A percentile compares a stretch with the other conserved stretches of the same genome.
These are phyloP conservation scores for Podiceps cristatus DNA, from an alignment of 2,113 vertebrate genomes.

Conservation along the genomic window DNA sequence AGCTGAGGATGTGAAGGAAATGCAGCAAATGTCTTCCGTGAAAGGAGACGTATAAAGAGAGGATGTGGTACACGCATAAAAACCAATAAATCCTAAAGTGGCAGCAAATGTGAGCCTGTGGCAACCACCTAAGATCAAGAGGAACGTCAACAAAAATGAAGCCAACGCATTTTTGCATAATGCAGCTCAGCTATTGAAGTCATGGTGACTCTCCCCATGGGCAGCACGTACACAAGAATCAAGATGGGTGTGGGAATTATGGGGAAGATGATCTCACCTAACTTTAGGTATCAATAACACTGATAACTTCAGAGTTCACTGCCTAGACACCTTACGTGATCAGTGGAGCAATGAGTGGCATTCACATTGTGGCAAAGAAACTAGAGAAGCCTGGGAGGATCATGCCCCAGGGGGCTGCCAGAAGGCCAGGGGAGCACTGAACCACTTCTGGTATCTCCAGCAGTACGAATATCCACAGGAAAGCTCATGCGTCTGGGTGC, in stretches of 20 bases:
- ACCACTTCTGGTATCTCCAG: neutral
- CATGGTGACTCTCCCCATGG: fast-evolving
- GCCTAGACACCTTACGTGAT: neutral
- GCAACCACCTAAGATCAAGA: neutral
- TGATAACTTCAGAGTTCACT: neutral
- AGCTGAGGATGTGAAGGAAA: neutral
- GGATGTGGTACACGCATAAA: neutral
- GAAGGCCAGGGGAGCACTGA: neutral
- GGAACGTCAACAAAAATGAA: neutral
- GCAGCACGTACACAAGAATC: neutral
- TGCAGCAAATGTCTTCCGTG: neutral
- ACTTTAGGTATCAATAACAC: neutral
- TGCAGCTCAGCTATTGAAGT: neutral
- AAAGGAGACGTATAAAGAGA: neutral
- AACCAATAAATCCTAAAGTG: neutral
- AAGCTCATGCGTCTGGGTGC: fast-evolving
- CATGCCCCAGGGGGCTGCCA: neutral
- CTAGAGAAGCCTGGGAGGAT: neutral
- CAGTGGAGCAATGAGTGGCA: neutral
- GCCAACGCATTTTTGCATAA: neutral
- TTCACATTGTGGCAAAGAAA: fast-evolving
- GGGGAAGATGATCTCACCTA: neutral
- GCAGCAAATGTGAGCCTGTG: neutral
- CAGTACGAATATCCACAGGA: neutral
- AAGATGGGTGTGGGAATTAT: neutral